Conservation (phyloP, 2,113 vertebrate genomes). For the Nymphicus hollandicus region DNA sequence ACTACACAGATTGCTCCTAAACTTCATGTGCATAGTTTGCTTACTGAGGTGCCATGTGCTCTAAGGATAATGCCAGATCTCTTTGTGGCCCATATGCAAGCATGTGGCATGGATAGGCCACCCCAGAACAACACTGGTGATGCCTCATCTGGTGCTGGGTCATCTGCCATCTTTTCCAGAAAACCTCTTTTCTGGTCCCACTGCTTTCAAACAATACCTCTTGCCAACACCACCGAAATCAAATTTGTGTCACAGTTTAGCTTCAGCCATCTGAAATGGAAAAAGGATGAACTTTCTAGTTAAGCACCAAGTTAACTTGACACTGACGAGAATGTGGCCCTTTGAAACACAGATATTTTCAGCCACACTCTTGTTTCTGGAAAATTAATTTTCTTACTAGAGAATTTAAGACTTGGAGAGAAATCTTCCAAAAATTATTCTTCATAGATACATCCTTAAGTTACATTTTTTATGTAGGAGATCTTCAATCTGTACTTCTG, state of each 20-base stretch:
- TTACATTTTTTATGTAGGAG: background rate
- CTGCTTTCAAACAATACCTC: background rate
- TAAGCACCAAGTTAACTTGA: background rate
- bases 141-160: background rate
- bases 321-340: background rate
- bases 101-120: background rate
- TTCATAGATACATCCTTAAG: background rate
- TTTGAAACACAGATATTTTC: background rate
- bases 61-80: background rate
- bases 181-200: background rate
- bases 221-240: background rate
- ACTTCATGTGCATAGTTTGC: rapidly evolving
- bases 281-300: background rate
- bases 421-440: background rate
- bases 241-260: background rate
- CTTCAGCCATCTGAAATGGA: background rate
- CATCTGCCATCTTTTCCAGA: background rate
- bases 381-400: background rate
- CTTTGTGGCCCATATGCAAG: background rate
- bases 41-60: background rate
- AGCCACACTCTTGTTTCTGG: background rate
- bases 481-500: background rate
- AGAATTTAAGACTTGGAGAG: background rate
- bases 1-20: background rate
- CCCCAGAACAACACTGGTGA: background rate